A percentile compares a stretch with the other conserved stretches of the same genome.
phyloP scores from a whole-genome alignment of 92 coral and sea anemone genomes.

The Montipora capitata region DNA sequence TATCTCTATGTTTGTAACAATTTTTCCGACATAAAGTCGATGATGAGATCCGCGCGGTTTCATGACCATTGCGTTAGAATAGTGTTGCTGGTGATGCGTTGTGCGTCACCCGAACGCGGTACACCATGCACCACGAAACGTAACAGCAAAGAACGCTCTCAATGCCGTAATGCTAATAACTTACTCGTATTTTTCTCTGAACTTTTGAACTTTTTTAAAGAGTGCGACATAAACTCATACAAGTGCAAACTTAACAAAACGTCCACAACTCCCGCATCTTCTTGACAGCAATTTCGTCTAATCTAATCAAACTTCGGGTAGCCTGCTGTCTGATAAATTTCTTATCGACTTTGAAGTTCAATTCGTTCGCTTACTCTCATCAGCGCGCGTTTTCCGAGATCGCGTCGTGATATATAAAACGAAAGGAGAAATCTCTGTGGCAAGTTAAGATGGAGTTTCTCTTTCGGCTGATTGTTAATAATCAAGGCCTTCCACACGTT shows the following conservation, averaged over 20 bases:
- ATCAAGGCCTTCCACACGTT: no score
- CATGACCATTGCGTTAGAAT: slow-evolving; percentile 32
- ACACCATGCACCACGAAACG: not conserved
- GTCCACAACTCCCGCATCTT: slow-evolving; percentile 9
- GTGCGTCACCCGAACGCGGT: slow-evolving; percentile 19
- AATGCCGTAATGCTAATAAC: no score
- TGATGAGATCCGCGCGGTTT: not conserved
- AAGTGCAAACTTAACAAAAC: slow-evolving; percentile 36
- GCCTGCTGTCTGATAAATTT: slow-evolving; percentile 32
- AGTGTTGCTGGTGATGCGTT: not conserved
- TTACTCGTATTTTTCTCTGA: not conserved
- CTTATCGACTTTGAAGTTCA: slow-evolving; percentile 10
- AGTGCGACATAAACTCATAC: slow-evolving; percentile 2
- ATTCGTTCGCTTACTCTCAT: not conserved
- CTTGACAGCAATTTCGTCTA: slow-evolving; percentile 20
- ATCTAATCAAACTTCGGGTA: slow-evolving; percentile 17
- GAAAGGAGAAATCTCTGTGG: no score
- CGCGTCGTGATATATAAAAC: no score
- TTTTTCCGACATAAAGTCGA: not conserved
- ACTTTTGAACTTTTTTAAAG: not conserved
- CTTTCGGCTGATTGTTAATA: no score
- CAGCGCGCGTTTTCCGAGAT: not conserved
- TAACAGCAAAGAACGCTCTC: not conserved
- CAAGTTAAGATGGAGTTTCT: no score
- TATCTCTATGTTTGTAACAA: slow-evolving; percentile 10